Evolutionary conservation across 2,888 invertebrate genomes (phyloP).

Genomic region (Nomada ferruginata): DNA sequence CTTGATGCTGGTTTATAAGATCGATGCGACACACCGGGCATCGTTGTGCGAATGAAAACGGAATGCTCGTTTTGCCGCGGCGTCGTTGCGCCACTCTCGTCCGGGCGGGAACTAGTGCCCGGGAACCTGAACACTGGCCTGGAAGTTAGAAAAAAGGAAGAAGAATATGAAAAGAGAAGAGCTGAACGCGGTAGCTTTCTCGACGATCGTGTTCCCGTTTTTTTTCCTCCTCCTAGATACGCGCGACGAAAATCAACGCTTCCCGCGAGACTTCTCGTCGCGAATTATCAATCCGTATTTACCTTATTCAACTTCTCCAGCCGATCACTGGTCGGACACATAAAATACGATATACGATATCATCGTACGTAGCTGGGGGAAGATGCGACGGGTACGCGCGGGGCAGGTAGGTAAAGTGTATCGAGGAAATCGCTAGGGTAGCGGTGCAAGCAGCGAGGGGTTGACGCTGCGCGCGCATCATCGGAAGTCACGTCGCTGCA

Average conservation of each 20-base stretch:
- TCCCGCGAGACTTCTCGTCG: neutral
- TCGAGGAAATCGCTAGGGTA: neutral
- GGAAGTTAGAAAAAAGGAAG: slow-evolving; percentile 22
- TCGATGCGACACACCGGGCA: slow-evolving; percentile 71
- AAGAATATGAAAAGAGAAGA: neutral
- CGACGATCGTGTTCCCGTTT: slow-evolving; percentile 12
- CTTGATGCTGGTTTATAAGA: slow-evolving; percentile 71
- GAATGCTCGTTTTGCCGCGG: slow-evolving; percentile 53
- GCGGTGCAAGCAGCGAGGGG: neutral
- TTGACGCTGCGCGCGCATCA: slow-evolving; percentile 32
- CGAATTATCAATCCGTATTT: neutral
- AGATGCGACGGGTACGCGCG: too few relatives aligned
- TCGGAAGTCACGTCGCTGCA: slow-evolving; percentile 67
- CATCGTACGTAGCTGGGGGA: too few relatives aligned
- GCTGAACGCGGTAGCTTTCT: slow-evolving; percentile 20
- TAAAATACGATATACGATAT: too few relatives aligned
- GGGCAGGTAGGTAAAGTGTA: neutral
- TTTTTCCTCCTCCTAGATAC: neutral
- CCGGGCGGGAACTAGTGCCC: slow-evolving; percentile 4
- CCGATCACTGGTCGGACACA: too few relatives aligned
- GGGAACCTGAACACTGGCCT: slow-evolving; percentile 22
- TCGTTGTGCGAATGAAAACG: slow-evolving; percentile 69
- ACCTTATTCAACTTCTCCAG: too few relatives aligned
- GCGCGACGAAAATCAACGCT: neutral
- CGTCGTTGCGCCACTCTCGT: slow-evolving; percentile 30